Evolutionary conservation across 2,888 invertebrate species (phyloP).

Genomic region (Apantesis nais): DNA sequence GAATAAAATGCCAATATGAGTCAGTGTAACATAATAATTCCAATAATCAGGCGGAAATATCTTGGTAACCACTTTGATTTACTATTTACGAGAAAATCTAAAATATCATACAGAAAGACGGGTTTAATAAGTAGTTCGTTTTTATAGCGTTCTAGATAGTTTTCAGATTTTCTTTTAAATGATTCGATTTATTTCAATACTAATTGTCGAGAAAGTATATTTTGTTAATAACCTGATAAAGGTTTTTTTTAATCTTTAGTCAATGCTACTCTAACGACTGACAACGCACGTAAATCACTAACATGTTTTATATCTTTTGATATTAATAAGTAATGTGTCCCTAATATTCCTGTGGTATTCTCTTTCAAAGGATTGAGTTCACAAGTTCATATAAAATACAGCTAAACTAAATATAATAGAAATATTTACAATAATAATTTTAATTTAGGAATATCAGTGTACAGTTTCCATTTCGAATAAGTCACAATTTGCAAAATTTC

Average conservation of each 20-base stretch:
- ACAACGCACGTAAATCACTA: too few species aligned
- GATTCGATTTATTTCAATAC: not conserved
- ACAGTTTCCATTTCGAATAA: not conserved
- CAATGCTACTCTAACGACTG: not conserved
- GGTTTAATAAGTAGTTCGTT: not conserved
- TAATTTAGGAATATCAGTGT: too few species aligned
- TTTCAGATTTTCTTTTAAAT: not conserved
- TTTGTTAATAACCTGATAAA: not conserved
- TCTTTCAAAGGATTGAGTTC: too few species aligned
- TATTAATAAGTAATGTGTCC: too few species aligned
- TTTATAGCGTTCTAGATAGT: not conserved
- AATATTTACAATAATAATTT: too few species aligned
- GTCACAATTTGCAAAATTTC: not conserved
- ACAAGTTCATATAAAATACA: too few species aligned
- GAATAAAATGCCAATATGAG: conserved; percentile 38
- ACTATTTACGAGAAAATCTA: not conserved
- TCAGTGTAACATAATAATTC: conserved; percentile 15
- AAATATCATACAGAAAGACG: not conserved
- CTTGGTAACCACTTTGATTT: not conserved
- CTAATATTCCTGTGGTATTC: too few species aligned
- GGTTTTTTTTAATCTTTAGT: not conserved
- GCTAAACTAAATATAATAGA: too few species aligned
- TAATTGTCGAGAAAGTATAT: not conserved
- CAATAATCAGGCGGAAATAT: not conserved
- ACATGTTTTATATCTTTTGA: too few species aligned